These are phyloP conservation scores for Brachionus manjavacas DNA, from an alignment of 1,140 invertebrate species.

Conservation along the genomic window DNA sequence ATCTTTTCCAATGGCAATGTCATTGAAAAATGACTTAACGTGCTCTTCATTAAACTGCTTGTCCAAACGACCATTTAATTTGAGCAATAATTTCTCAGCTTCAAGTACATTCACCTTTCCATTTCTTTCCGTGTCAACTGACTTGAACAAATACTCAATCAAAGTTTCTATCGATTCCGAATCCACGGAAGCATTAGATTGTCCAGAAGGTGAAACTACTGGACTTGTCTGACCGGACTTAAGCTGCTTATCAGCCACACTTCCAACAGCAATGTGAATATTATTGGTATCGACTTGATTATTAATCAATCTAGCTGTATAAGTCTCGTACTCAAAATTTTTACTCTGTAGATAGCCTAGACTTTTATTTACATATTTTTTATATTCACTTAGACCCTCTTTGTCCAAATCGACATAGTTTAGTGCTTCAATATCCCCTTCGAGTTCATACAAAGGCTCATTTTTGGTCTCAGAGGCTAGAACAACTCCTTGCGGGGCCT, in stretches of 20 bases:
- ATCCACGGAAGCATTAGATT: not conserved
- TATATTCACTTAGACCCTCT: constrained; percentile 24
- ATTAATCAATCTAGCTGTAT: not conserved
- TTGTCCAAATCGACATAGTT: constrained; percentile 20
- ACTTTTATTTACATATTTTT: constrained; percentile 14
- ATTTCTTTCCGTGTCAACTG: not conserved
- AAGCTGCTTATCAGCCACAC: not conserved
- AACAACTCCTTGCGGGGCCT: not conserved
- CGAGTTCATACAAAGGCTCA: not conserved
- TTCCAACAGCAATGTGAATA: not conserved
- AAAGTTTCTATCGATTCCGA: constrained; percentile 17
- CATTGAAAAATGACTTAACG: constrained; percentile 17
- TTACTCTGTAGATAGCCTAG: not conserved
- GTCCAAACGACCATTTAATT: constrained; percentile 17
- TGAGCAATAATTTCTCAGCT: not conserved
- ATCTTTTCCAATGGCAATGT: not conserved
- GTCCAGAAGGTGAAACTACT: not conserved
- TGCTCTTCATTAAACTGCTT: not conserved
- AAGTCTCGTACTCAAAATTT: not conserved
- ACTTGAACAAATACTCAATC: constrained; percentile 22
- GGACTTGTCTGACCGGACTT: not conserved
- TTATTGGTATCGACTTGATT: not conserved
- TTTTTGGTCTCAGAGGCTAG: not conserved
- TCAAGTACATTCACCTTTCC: not conserved
- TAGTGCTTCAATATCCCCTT: constrained; percentile 10